Conservation (phyloP, 2,113 vertebrate genomes). For the Heterochromis multidens region DNA sequence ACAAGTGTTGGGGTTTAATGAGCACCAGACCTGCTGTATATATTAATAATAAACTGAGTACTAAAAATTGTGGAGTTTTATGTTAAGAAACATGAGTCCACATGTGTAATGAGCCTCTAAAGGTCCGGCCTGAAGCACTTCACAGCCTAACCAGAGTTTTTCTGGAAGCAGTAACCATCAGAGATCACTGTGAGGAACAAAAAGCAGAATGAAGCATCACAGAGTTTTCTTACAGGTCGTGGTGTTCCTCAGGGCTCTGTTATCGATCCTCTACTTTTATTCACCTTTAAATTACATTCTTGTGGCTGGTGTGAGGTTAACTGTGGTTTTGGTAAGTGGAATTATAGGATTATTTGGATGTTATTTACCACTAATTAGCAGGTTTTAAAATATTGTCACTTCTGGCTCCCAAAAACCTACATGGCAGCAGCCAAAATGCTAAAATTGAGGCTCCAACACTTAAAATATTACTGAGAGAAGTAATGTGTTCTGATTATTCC, state of each 20-base stretch:
- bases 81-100: background rate
- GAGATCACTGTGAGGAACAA: background rate
- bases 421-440: background rate
- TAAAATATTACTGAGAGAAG: background rate
- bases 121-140: background rate
- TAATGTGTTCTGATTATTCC: background rate
- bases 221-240: background rate
- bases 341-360: background rate
- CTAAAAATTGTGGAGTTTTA: no score
- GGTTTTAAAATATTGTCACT: background rate
- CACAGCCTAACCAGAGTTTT: background rate
- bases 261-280: background rate
- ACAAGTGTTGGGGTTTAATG: background rate
- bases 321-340: background rate
- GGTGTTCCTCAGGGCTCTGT: background rate
- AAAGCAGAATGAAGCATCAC: background rate
- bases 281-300: background rate
- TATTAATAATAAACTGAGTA: background rate
- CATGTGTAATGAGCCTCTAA: background rate
- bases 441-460: background rate
- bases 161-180: background rate
- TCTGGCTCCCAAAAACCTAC: background rate
- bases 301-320: background rate
- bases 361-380: background rate
- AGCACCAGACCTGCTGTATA: background rate